phyloP scores from a whole-genome alignment of 2,797 vertebrate species.

The Thaleichthys pacificus region DNA sequence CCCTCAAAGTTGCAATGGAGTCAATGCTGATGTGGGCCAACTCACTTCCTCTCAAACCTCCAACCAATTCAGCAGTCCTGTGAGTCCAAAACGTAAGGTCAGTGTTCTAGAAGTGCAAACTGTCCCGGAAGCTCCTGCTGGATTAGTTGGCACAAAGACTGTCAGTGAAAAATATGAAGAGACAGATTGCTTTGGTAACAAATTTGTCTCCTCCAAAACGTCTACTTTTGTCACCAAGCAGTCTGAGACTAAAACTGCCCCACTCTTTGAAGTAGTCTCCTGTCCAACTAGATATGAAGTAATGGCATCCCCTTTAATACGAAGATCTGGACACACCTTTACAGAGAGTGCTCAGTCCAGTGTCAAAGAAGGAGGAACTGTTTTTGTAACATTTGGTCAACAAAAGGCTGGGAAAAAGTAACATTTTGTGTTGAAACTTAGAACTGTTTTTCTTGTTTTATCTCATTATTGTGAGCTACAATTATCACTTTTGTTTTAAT shows the following conservation, averaged over 20 bases:
- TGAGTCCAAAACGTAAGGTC: conserved; percentile 68
- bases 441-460: conserved; percentile 53
- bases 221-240: conserved; percentile 85
- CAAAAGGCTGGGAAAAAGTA: conserved; percentile 59
- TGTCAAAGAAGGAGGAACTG: conserved; percentile 67
- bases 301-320: conserved; percentile 70
- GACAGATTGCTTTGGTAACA: conserved; percentile 82
- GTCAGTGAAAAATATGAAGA: conserved; percentile 85
- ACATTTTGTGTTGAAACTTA: conserved; percentile 33
- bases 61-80: conserved; percentile 53
- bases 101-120: conserved; percentile 83
- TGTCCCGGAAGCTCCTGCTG: conserved; percentile 66
- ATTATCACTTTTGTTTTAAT: conserved; percentile 40
- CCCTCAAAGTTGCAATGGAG: conserved; percentile 18
- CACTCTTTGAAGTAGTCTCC: conserved; percentile 68
- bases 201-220: conserved; percentile 75
- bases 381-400: conserved; percentile 76
- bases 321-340: conserved; percentile 65
- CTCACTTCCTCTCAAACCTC: conserved; percentile 21
- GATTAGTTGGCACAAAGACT: conserved; percentile 76
- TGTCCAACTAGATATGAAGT: conserved; percentile 70
- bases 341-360: conserved; percentile 61
- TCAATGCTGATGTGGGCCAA: conserved; percentile 28
- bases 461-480: background rate
- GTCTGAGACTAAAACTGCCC: conserved; percentile 71